phyloP scores from a whole-genome alignment of 1,140 invertebrate genomes.

The Octopus bimaculoides region DNA sequence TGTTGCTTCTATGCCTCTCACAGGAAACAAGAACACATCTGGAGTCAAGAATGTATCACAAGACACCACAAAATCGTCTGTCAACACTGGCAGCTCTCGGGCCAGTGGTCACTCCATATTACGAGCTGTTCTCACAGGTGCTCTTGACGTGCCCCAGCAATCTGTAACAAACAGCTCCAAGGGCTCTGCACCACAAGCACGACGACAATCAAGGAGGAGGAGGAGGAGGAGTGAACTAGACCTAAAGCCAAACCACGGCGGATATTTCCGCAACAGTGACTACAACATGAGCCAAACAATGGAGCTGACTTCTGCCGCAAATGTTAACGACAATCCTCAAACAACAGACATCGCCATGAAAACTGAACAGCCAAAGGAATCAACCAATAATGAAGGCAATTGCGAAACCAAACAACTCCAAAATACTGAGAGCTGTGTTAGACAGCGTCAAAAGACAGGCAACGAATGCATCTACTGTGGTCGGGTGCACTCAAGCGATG shows the following conservation, averaged over 20 bases:
- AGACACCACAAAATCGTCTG: not conserved
- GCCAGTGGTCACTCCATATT: not conserved
- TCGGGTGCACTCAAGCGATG: not conserved
- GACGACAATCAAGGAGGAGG: not conserved
- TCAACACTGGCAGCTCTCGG: not conserved
- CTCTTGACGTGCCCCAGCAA: not conserved
- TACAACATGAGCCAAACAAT: not conserved
- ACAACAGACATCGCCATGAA: not conserved
- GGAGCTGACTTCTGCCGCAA: not conserved
- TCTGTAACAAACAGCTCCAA: not conserved
- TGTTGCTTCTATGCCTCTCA: too few species aligned
- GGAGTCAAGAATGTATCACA: not conserved
- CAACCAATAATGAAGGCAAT: too few species aligned
- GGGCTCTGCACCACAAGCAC: not conserved
- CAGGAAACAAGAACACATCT: not conserved
- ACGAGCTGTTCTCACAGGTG: not conserved
- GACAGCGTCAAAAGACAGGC: not conserved
- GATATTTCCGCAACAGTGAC: not conserved
- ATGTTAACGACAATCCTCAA: not conserved
- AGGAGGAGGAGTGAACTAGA: not conserved
- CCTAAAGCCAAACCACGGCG: not conserved
- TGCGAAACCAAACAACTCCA: too few species aligned
- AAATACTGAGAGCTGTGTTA: not conserved
- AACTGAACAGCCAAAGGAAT: too few species aligned
- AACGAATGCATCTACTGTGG: not conserved